A percentile compares a stretch with the other conserved stretches of the same genome.
Evolutionary conservation across 2,113 vertebrate genomes (phyloP).

Genomic region (Bucco capensis): DNA sequence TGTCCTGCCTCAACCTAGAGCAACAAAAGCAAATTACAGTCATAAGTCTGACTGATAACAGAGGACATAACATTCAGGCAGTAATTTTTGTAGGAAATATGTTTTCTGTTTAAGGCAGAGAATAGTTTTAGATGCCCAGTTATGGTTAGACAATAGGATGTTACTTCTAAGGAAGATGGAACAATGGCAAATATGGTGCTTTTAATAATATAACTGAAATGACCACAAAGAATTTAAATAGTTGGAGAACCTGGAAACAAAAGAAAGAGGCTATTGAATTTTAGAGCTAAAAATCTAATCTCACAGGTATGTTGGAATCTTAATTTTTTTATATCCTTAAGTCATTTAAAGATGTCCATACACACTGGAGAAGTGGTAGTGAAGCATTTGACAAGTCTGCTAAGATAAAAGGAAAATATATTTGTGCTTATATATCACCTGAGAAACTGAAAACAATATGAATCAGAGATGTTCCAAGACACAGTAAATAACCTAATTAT

Average conservation of each 20-base stretch:
- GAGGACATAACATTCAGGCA: background rate
- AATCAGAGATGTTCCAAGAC: background rate
- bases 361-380: background rate
- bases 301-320: background rate
- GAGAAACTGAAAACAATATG: background rate
- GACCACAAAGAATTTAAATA: background rate
- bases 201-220: background rate
- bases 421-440: background rate
- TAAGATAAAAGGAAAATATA: background rate
- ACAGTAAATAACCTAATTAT: background rate
- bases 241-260: background rate
- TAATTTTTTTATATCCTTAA: background rate
- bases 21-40: background rate
- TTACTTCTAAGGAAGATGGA: background rate
- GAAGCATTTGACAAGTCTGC: background rate
- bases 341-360: background rate
- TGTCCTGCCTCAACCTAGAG: background rate
- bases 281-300: background rate
- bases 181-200: background rate
- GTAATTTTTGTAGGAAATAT: background rate
- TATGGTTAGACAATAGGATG: background rate
- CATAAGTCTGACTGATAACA: background rate
- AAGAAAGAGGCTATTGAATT: background rate
- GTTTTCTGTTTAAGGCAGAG: background rate
- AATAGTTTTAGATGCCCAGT: background rate